These are phyloP conservation scores for Drosophila rellima DNA, from an alignment of 2,888 invertebrate genomes.

Conservation along the genomic window DNA sequence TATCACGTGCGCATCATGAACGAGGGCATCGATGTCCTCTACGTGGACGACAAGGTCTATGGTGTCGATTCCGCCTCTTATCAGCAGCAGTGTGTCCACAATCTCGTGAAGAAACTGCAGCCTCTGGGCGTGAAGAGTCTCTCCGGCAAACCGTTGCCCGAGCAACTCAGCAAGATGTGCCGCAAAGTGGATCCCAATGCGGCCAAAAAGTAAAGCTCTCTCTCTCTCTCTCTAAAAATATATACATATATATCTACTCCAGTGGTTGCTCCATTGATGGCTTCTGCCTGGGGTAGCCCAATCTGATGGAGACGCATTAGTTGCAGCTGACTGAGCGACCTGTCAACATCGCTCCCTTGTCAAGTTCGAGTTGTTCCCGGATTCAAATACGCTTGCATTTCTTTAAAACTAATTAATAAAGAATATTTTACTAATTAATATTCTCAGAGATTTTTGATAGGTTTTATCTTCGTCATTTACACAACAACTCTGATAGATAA, in stretches of 20 bases:
- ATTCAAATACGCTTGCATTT: conserved; percentile 1
- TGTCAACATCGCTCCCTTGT: background rate
- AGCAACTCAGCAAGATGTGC: conserved; percentile 41
- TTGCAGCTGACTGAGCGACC: conserved; percentile 20
- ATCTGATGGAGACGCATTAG: conserved; percentile 31
- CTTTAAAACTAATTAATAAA: background rate
- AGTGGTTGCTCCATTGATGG: background rate
- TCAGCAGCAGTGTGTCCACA: conserved; percentile 50
- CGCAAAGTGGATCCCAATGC: conserved; percentile 17
- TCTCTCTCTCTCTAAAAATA: background rate
- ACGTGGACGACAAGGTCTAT: conserved; percentile 59
- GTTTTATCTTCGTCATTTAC: too few species aligned
- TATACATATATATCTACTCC: background rate
- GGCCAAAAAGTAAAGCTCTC: conserved; percentile 10
- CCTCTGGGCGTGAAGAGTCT: conserved; percentile 49
- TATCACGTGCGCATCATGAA: conserved; percentile 58
- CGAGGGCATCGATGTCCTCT: conserved; percentile 65
- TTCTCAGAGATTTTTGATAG: too few species aligned
- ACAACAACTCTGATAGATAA: too few species aligned
- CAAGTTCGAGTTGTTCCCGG: conserved; percentile 1
- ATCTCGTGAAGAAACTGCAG: conserved; percentile 48
- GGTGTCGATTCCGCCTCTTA: conserved; percentile 13
- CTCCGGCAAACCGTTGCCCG: conserved; percentile 53
- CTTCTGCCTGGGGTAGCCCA: background rate
- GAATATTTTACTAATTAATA: background rate